Percentiles rank a stretch among this genome's conserved stretches.
phyloP scores from a whole-genome alignment of 2,113 vertebrate species.

The Gorilla gorilla region DNA sequence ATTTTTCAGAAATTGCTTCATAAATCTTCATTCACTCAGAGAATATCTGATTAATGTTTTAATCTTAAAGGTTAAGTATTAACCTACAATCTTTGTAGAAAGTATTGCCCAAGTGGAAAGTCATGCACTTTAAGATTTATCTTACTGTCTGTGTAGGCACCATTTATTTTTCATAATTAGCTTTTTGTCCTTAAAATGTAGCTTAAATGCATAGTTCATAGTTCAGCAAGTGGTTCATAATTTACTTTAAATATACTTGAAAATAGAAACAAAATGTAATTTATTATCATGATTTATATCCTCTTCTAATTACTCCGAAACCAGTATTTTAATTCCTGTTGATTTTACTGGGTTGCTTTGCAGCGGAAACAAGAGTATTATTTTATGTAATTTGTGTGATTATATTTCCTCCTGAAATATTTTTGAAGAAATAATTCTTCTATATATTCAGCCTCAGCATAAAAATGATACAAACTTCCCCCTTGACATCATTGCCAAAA shows the following conservation, averaged over 20 bases:
- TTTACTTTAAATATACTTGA: constrained; percentile 62
- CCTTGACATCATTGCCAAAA: background rate
- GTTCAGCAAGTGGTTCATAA: constrained; percentile 68
- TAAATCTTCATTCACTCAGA: constrained; percentile 64
- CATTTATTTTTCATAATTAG: constrained; percentile 75
- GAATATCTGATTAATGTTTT: constrained; percentile 74
- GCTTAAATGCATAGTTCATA: constrained; percentile 59
- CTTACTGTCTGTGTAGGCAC: constrained; percentile 46
- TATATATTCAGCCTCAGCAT: background rate
- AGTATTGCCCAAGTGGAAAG: constrained; percentile 54
- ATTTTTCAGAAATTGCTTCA: constrained; percentile 56
- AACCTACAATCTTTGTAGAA: constrained; percentile 63
- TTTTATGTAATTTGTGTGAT: background rate
- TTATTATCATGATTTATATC: constrained; percentile 68
- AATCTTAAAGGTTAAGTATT: constrained; percentile 69
- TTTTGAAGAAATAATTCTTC: background rate
- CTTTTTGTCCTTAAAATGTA: constrained; percentile 74
- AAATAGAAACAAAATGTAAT: constrained; percentile 55
- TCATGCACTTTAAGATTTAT: constrained; percentile 45
- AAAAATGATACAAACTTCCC: background rate
- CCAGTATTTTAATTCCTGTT: constrained; percentile 43
- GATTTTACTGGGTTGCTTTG: background rate
- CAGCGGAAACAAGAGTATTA: background rate
- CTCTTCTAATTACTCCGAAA: constrained; percentile 55
- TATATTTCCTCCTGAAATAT: background rate